Evolutionary conservation across 2,888 invertebrate species (phyloP).

Genomic region (Cephalotes varians): DNA sequence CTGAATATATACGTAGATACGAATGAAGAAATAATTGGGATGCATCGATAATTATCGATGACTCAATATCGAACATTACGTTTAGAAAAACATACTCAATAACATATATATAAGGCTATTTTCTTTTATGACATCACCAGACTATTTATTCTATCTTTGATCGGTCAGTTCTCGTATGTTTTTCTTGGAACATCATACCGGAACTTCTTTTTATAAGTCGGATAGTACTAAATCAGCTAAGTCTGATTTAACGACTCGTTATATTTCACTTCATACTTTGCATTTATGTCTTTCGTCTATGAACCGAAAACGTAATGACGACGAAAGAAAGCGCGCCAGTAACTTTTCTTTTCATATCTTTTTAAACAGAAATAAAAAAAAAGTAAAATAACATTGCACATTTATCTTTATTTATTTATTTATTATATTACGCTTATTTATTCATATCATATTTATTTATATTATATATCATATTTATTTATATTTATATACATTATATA

Average conservation of each 20-base stretch:
- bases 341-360: not conserved
- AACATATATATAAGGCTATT: slow-evolving; percentile 4
- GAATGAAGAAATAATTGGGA: not conserved
- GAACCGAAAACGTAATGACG: not conserved
- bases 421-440: not conserved
- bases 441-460: not conserved
- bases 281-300: not conserved
- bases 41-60: not conserved
- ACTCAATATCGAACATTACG: not conserved
- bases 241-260: not conserved
- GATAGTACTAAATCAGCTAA: not conserved
- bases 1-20: not conserved
- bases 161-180: not conserved
- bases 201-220: slow-evolving; percentile 18
- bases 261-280: not conserved
- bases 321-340: not conserved
- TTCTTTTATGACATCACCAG: not conserved
- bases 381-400: no score
- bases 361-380: not conserved
- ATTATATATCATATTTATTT: not conserved
- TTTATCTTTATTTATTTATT: not conserved
- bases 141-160: not conserved
- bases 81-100: not conserved
- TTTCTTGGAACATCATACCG: not conserved
- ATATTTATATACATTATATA: not conserved